Percentiles rank a stretch among this genome's conserved stretches.
Evolutionary conservation across 1,140 invertebrate genomes (phyloP).

Genomic region (Polypedilum pembai): DNA sequence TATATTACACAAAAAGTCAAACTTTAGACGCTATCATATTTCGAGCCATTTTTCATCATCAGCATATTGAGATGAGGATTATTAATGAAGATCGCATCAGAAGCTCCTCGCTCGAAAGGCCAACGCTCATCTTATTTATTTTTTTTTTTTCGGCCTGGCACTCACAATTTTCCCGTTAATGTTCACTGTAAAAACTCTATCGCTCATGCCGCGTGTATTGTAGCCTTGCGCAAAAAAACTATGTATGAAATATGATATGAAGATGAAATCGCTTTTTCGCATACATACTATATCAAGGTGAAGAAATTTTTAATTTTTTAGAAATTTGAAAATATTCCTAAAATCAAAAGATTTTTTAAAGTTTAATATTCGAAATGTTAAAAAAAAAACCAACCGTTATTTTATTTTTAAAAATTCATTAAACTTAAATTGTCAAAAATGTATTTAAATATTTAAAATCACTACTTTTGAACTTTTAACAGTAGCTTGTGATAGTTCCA

Average conservation of each 20-base stretch:
- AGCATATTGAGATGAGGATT: conserved; percentile 11
- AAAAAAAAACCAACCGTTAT: no score
- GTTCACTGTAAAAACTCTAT: not conserved
- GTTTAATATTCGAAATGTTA: no score
- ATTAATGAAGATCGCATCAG: conserved; percentile 24
- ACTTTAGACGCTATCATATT: conserved; percentile 2
- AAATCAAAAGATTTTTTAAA: no score
- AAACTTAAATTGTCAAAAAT: no score
- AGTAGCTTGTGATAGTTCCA: no score
- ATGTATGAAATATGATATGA: conserved; percentile 21
- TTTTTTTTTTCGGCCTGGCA: not conserved
- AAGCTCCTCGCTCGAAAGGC: not conserved
- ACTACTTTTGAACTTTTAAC: no score
- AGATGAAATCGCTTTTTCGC: conserved; percentile 24
- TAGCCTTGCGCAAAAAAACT: not conserved
- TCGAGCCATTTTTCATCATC: conserved; percentile 5
- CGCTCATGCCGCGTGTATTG: not conserved
- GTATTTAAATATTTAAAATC: no score
- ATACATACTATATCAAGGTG: no score
- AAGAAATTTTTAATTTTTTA: no score
- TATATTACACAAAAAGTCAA: conserved; percentile 1
- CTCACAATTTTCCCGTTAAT: conserved; percentile 27
- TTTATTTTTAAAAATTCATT: no score
- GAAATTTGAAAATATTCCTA: no score
- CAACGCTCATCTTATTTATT: not conserved